phyloP scores from a whole-genome alignment of 2,113 vertebrate genomes.

The Loxodonta africana region DNA sequence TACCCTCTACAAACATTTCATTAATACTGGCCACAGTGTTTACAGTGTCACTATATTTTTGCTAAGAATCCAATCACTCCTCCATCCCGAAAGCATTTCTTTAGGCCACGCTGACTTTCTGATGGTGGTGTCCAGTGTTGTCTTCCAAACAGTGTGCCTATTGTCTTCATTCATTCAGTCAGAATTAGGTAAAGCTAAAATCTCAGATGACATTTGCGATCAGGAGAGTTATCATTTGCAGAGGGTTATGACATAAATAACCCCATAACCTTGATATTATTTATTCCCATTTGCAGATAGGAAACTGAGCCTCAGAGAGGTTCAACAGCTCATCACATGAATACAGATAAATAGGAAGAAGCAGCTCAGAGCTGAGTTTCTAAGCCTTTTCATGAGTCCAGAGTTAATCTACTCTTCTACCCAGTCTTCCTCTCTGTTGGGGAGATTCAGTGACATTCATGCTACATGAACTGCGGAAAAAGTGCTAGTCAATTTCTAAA shows the following conservation, averaged over 20 bases:
- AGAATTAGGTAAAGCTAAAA: slow-evolving; percentile 52
- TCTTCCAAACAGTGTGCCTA: background rate
- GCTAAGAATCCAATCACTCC: background rate
- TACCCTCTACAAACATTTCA: slow-evolving; percentile 67
- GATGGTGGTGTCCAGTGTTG: slow-evolving; percentile 24
- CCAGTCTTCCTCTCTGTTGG: background rate
- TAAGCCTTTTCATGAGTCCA: background rate
- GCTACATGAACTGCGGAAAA: background rate
- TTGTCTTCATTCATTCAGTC: background rate
- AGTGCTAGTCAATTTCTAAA: background rate
- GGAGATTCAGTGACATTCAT: background rate
- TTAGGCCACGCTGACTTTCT: slow-evolving; percentile 6
- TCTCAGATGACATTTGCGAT: background rate
- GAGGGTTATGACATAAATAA: background rate
- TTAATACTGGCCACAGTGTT: slow-evolving; percentile 59
- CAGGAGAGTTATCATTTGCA: background rate
- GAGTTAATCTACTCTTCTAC: background rate
- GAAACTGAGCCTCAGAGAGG: background rate
- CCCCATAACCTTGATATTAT: background rate
- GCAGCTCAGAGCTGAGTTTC: background rate
- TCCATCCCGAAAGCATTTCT: background rate
- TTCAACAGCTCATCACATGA: background rate
- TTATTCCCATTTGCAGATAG: background rate
- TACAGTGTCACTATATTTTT: slow-evolving; percentile 23
- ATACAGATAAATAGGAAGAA: background rate